Conservation (phyloP, 2,113 vertebrate species). For the Rissa tridactyla region DNA sequence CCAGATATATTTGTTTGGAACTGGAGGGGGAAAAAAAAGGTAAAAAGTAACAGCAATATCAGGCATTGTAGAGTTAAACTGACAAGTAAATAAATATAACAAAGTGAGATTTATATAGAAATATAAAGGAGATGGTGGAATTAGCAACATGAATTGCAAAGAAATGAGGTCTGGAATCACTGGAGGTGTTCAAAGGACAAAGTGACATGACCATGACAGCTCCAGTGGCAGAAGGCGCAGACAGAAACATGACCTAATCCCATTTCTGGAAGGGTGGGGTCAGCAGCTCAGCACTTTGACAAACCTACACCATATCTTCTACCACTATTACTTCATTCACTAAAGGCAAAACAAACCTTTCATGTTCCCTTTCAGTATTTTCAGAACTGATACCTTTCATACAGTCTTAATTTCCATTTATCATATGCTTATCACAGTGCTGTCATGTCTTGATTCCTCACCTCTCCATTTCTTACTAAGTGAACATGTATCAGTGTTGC, state of each 20-base stretch:
- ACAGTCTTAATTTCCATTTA: background rate
- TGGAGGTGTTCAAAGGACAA: background rate
- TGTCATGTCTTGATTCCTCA: background rate
- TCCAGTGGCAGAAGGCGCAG: background rate
- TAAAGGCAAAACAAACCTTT: background rate
- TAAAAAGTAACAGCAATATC: background rate
- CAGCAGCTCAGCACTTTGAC: background rate
- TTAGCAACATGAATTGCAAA: background rate
- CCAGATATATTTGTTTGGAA: background rate
- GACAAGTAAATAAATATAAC: background rate
- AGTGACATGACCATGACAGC: background rate
- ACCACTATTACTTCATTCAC: background rate
- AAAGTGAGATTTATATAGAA: background rate
- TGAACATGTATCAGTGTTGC: background rate
- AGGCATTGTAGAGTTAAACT: background rate
- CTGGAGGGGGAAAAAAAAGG: background rate
- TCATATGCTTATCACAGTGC: background rate
- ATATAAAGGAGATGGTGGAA: background rate
- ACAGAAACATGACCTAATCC: background rate
- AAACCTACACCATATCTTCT: background rate
- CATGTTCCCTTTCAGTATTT: background rate
- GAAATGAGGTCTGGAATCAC: background rate
- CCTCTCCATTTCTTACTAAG: background rate
- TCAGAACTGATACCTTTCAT: background rate
- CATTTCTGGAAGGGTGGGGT: background rate